Conservation (phyloP, 2,888 invertebrate genomes). For the Cryptocheilus praepositus region DNA sequence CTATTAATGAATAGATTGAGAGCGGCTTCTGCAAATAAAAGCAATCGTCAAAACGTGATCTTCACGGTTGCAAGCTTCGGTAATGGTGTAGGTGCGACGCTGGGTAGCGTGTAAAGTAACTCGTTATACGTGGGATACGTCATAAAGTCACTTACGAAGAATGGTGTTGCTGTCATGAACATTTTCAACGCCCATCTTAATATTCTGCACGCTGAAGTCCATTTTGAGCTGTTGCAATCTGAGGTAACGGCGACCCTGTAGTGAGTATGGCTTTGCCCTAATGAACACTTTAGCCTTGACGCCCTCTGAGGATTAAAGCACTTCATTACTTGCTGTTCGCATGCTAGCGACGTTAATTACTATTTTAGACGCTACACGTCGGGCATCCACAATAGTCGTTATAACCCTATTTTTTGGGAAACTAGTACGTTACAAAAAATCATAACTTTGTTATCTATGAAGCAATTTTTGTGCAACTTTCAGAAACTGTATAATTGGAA, state of each 20-base stretch:
- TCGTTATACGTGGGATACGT: neutral
- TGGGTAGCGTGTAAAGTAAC: neutral
- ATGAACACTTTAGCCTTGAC: slow-evolving; percentile 90
- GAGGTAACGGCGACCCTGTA: slow-evolving; percentile 82
- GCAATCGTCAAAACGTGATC: neutral
- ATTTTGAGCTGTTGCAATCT: slow-evolving; percentile 86
- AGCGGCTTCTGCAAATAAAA: slow-evolving; percentile 82
- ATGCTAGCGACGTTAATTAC: too few species aligned
- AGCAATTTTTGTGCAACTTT: too few species aligned
- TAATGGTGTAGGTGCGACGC: slow-evolving; percentile 25
- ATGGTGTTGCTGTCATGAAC: slow-evolving; percentile 88
- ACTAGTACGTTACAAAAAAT: too few species aligned
- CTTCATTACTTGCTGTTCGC: neutral
- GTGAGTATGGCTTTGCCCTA: slow-evolving; percentile 81
- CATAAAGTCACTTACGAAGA: slow-evolving; percentile 77
- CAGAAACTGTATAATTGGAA: too few species aligned
- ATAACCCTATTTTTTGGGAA: too few species aligned
- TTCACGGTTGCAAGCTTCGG: slow-evolving; percentile 2
- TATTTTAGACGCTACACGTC: too few species aligned
- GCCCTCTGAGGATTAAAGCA: slow-evolving; percentile 79
- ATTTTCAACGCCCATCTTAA: slow-evolving; percentile 91
- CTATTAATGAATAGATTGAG: slow-evolving; percentile 91
- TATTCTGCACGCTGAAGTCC: slow-evolving; percentile 89
- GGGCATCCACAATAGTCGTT: too few species aligned
- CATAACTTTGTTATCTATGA: too few species aligned